Percentiles rank a stretch among this genome's conserved stretches.
Conservation (phyloP, 2,797 vertebrate species). For the Spheniscus humboldti region DNA sequence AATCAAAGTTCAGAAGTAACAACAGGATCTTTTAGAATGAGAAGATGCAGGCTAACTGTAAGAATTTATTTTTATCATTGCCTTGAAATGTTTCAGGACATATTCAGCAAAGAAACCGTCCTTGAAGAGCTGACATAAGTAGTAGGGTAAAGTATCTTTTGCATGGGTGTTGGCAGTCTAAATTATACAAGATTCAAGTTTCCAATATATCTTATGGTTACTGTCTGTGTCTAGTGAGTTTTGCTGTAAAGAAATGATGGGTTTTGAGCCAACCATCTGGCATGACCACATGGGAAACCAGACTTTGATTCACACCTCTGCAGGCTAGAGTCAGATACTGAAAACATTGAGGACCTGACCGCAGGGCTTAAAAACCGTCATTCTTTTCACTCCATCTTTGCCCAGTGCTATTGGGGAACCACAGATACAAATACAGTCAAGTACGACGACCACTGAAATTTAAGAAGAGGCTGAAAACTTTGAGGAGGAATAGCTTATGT, state of each 20-base stretch:
- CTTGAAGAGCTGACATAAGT: slow-evolving; percentile 31
- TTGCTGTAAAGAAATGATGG: slow-evolving; percentile 53
- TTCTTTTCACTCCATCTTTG: neutral
- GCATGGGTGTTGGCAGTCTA: slow-evolving; percentile 27
- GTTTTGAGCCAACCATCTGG: slow-evolving; percentile 59
- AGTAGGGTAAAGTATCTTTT: slow-evolving; percentile 31
- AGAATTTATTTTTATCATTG: neutral
- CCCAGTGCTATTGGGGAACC: neutral
- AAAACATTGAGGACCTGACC: slow-evolving; percentile 42
- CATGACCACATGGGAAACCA: slow-evolving; percentile 59
- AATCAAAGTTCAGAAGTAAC: neutral
- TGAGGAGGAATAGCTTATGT: neutral
- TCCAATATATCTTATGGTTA: slow-evolving; percentile 58
- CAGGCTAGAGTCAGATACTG: slow-evolving; percentile 57
- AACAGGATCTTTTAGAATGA: neutral
- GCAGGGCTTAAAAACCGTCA: neutral
- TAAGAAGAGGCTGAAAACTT: neutral
- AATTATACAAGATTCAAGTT: slow-evolving; percentile 25
- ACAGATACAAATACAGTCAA: neutral
- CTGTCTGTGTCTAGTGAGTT: slow-evolving; percentile 60
- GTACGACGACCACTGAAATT: neutral
- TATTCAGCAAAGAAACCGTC: neutral
- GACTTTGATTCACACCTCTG: slow-evolving; percentile 64
- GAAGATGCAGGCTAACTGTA: neutral
- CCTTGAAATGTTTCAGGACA: neutral